Evolutionary conservation across 1,140 invertebrate genomes (phyloP).

Genomic region (Drepana arcuata): DNA sequence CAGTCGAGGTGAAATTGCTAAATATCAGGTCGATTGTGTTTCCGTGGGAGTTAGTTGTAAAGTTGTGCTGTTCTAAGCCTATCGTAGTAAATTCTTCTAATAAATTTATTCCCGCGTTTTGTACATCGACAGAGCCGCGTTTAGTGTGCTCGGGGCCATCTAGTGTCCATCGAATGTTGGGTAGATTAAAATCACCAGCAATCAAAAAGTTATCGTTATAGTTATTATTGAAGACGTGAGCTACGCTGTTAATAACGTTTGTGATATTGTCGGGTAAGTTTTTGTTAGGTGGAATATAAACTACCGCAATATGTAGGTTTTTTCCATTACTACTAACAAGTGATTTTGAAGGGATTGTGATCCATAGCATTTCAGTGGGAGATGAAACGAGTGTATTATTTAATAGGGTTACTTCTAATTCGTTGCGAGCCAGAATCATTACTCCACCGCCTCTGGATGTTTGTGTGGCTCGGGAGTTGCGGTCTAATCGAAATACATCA

Average conservation of each 20-base stretch:
- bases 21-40: constrained; percentile 10
- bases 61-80: constrained; percentile 6
- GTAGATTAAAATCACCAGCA: constrained; percentile 13
- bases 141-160: background rate
- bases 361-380: constrained; percentile 9
- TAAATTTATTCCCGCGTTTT: background rate
- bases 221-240: background rate
- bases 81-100: background rate
- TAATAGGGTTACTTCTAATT: constrained; percentile 1
- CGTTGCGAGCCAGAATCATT: constrained; percentile 5
- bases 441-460: constrained; percentile 15
- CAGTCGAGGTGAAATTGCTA: constrained; percentile 1
- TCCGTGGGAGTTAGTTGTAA: constrained; percentile 1
- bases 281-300: constrained; percentile 10
- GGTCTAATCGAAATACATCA: constrained; percentile 15
- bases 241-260: constrained; percentile 1
- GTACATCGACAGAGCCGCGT: background rate
- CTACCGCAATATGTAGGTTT: constrained; percentile 8
- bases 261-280: background rate
- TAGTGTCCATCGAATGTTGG: constrained; percentile 6
- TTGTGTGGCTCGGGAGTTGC: constrained; percentile 4
- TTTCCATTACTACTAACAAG: constrained; percentile 1
- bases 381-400: constrained; percentile 6
- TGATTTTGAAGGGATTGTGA: constrained; percentile 3
- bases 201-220: constrained; percentile 11